Evolutionary conservation across 2,113 vertebrate genomes (phyloP), one percentile per base, ranked within the genome.

Genomic region (Clarias magur): DNA sequence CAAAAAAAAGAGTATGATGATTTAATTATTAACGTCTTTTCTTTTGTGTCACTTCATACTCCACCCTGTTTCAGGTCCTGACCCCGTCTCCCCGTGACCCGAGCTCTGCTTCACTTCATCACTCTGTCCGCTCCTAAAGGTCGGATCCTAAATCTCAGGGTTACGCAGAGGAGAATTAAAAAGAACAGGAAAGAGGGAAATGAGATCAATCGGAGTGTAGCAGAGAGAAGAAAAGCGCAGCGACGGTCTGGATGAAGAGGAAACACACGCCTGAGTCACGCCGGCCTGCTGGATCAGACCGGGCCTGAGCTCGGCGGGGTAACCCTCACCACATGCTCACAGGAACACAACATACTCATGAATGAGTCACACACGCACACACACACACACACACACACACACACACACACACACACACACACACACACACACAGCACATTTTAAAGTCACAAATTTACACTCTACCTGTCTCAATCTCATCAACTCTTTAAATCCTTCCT

Each of bases 181-280:
- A 16, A 56, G 56, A 53, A 17, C 75, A 54, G 16, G 2, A 38
- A 56, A 42, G 62, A 27, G 17, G 16, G 67, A 38, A 38, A 2
- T 16, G 10, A 59, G 78, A n/a, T 27, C 19, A 59, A 80, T 10
- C 27, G 21, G 54, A n/a, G 25, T 8, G 5, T n/a, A 12, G 12
- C 48, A 27, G 42, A 80, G 56, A 62, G 68, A 27, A 27, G 54
- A 80, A 82, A 25, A 81, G 25, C 75, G 81, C 57, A 30, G 59
- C 11, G 2, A 38, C 63, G 27, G 12, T 48, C 42, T 72, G 38
- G 81, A 70, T 57, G 62, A 83, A 72, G 82, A 63, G 88, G 60
- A 88, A 87, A 88, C 88, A 88, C 88, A 57, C 90, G 90, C 86
- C 42, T 92, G 92, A 92, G 92, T 89, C 92, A 60, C 21, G 25